A percentile compares a stretch with the other conserved stretches of the same genome.
phyloP scores from a whole-genome alignment of 1,140 invertebrate genomes.

The Diuraphis noxia region DNA sequence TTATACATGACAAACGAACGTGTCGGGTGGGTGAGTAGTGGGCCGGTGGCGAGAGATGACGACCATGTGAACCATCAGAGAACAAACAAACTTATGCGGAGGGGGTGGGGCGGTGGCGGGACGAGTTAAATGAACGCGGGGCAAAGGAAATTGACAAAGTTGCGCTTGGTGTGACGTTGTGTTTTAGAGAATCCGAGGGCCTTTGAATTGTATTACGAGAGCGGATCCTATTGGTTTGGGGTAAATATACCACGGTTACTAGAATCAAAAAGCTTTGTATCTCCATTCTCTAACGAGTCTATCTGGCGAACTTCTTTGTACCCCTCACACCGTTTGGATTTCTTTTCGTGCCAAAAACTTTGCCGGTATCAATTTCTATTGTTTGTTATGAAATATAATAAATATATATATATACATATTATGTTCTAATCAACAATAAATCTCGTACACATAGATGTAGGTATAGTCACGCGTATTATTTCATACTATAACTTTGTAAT shows the following conservation, averaged over 20 bases:
- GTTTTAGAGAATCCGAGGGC: slow-evolving; percentile 16
- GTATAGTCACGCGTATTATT: no score
- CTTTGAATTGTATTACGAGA: slow-evolving; percentile 46
- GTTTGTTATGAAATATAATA: background rate
- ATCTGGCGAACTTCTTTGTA: background rate
- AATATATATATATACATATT: no score
- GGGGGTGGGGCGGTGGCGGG: background rate
- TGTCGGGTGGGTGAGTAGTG: background rate
- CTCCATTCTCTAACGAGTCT: background rate
- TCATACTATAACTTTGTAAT: background rate
- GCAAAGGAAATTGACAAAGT: slow-evolving; percentile 47
- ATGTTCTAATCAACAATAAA: no score
- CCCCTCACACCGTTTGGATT: background rate
- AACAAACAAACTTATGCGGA: slow-evolving; percentile 5
- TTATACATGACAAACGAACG: slow-evolving; percentile 43
- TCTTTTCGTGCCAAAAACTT: slow-evolving; percentile 36
- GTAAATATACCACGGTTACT: slow-evolving; percentile 31
- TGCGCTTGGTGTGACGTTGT: background rate
- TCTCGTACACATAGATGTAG: no score
- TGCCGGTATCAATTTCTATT: background rate
- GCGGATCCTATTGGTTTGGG: slow-evolving; percentile 34
- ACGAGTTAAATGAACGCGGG: slow-evolving; percentile 16
- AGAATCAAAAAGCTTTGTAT: slow-evolving; percentile 35
- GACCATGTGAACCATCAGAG: slow-evolving; percentile 32
- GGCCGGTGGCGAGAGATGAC: background rate